A percentile compares a stretch with the other conserved stretches of the same genome.
phyloP scores from a whole-genome alignment of 1,140 invertebrate genomes.

The Bilobella aurantiaca region DNA sequence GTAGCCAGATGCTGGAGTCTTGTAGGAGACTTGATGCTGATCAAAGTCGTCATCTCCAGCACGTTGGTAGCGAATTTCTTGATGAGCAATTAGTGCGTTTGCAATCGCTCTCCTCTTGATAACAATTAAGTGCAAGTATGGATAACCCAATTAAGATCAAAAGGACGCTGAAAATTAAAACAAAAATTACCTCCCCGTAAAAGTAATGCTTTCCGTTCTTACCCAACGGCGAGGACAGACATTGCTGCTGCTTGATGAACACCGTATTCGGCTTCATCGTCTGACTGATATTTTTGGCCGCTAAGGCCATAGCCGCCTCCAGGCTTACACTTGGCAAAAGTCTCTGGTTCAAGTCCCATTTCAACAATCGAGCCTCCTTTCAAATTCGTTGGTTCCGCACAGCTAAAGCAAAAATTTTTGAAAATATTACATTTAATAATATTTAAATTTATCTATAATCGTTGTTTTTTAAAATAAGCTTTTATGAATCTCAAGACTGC shows the following conservation, averaged over 20 bases:
- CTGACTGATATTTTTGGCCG: neutral
- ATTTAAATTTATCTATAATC: no score
- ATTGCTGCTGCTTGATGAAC: conserved; percentile 21
- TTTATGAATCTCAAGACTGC: no score
- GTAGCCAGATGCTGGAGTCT: neutral
- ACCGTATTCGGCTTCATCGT: neutral
- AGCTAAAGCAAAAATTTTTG: conserved; percentile 15
- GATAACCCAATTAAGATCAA: conserved; percentile 26
- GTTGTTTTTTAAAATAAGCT: no score
- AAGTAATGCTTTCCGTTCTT: neutral
- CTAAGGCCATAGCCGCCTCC: conserved; percentile 9
- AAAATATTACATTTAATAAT: conserved; percentile 4
- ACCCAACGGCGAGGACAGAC: conserved; percentile 30
- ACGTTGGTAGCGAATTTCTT: conserved; percentile 31
- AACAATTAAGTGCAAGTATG: conserved; percentile 24
- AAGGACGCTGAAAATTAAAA: conserved; percentile 20
- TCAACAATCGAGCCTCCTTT: conserved; percentile 12
- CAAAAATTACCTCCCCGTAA: no score
- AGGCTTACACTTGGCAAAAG: conserved; percentile 18
- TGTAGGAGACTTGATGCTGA: conserved; percentile 4
- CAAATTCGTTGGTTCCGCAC: conserved; percentile 23
- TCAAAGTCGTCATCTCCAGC: conserved; percentile 27
- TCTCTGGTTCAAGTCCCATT: conserved; percentile 14
- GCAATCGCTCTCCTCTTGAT: conserved; percentile 31
- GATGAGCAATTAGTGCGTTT: conserved; percentile 19